Evolutionary conservation across 2,113 vertebrate genomes (phyloP), one percentile per base, ranked within the genome.

Genomic region (Lepisosteus oculatus): DNA sequence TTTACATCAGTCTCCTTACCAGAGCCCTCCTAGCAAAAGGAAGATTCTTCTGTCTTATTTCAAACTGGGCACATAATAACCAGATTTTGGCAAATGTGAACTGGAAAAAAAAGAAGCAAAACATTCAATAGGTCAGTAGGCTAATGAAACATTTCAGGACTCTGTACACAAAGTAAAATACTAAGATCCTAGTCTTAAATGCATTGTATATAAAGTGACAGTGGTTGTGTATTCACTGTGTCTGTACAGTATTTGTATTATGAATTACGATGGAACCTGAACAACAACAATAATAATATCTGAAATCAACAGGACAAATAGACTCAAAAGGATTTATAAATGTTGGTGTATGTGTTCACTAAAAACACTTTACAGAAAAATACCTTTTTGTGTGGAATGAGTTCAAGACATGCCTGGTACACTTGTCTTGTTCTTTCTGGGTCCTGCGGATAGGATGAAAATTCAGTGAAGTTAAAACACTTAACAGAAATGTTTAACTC

Each of bases 81-180:
- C 97, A 99, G 17, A 99, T 96, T 88, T 99, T 99, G 44, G 96
- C 97, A 77, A 99, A 99, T 0, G 97, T 98, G 85, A 99, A 99
- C 97, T 99, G 84, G 51, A 78, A 80, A 84, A 83, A 70, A 72
- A 73, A 80, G 84, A 74, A 8, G 5, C 43, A 75, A 65, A 65
- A 2, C 8, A 6, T 78, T 0, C 71, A 1, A 12, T 13, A 14
- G 3, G 43, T 14, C 51, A 6, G n/a, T 62, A 17, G 29, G 29
- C 29, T 29, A 29, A 29, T 29, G 0, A 29, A 29, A 29, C 29
- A 29, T 29, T 29, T 29, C 29, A 29, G 29, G 29, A 29, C 29
- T 29, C 29, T 29, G 29, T 29, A 29, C 29, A 29, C 29, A 29
- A 29, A 29, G 29, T 29, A 29, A 29, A 29, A 29, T 29, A 29